Conservation (phyloP, 2,113 vertebrate species). For the Anarrhichthys ocellatus region DNA sequence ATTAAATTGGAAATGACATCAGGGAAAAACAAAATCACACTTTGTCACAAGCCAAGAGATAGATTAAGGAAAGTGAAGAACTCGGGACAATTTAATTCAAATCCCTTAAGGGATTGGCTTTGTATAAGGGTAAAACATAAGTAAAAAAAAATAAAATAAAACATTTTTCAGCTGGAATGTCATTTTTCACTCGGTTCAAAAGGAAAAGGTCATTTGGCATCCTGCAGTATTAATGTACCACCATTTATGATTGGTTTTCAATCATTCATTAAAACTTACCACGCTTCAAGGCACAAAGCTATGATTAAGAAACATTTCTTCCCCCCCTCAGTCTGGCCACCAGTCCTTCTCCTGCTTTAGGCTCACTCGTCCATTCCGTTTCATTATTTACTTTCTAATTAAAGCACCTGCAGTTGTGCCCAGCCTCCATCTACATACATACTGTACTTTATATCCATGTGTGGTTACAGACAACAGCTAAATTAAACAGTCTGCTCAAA, state of each 20-base stretch:
- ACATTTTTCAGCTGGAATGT: constrained; percentile 65
- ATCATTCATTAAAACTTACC: constrained; percentile 84
- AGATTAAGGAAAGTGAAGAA: constrained; percentile 74
- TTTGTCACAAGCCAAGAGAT: constrained; percentile 69
- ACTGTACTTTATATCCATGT: constrained; percentile 43
- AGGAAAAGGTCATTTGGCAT: constrained; percentile 78
- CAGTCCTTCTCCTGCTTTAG: constrained; percentile 44
- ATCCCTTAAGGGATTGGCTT: constrained; percentile 56
- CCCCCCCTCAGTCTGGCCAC: constrained; percentile 59
- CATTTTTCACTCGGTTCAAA: constrained; percentile 73
- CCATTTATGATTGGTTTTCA: constrained; percentile 84
- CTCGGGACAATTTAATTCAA: constrained; percentile 73
- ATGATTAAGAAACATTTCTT: constrained; percentile 80
- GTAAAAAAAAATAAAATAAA: not conserved
- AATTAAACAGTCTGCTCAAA: constrained; percentile 29
- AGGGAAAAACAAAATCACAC: constrained; percentile 64
- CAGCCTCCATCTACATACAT: constrained; percentile 24
- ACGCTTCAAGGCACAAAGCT: constrained; percentile 82
- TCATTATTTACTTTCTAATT: constrained; percentile 81
- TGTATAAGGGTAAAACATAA: constrained; percentile 30
- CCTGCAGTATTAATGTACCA: constrained; percentile 77
- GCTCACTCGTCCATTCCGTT: constrained; percentile 58
- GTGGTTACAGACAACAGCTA: constrained; percentile 28
- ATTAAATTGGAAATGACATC: constrained; percentile 78
- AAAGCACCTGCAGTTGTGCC: constrained; percentile 72